Evolutionary conservation across 2,797 vertebrate species (phyloP).

Genomic region (Trichosurus vulpecula): DNA sequence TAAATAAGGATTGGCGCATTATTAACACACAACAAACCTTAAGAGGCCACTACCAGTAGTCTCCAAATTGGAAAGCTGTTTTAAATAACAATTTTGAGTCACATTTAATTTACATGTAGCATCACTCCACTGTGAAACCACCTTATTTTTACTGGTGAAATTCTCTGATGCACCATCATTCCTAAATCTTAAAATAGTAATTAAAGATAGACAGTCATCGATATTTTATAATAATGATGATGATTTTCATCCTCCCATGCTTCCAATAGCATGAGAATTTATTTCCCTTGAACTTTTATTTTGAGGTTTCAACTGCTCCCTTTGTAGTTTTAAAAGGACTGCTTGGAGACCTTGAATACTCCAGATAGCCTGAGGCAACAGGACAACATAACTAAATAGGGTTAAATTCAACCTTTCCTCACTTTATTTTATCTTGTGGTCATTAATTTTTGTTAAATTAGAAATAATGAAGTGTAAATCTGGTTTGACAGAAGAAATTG

Average conservation of each 20-base stretch:
- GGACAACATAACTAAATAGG: slow-evolving; percentile 61
- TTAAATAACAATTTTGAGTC: slow-evolving; percentile 4
- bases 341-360: slow-evolving; percentile 34
- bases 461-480: slow-evolving; percentile 81
- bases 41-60: slow-evolving; percentile 17
- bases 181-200: slow-evolving; percentile 21
- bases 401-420: slow-evolving; percentile 75
- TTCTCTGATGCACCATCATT: background rate
- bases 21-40: background rate
- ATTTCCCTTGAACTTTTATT: slow-evolving; percentile 18
- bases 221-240: background rate
- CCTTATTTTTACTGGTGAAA: background rate
- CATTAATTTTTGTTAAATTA: slow-evolving; percentile 82
- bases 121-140: background rate
- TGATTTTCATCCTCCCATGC: background rate
- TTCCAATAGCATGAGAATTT: slow-evolving; percentile 14
- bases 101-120: background rate
- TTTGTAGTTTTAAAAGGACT: slow-evolving; percentile 5
- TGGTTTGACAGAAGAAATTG: slow-evolving; percentile 80
- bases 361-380: slow-evolving; percentile 67
- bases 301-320: background rate
- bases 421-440: slow-evolving; percentile 73
- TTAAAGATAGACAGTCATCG: background rate
- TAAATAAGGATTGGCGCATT: background rate
- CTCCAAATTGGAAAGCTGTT: background rate